phyloP scores from a whole-genome alignment of 2,113 vertebrate genomes.

The Chaetorhynchus papuensis region DNA sequence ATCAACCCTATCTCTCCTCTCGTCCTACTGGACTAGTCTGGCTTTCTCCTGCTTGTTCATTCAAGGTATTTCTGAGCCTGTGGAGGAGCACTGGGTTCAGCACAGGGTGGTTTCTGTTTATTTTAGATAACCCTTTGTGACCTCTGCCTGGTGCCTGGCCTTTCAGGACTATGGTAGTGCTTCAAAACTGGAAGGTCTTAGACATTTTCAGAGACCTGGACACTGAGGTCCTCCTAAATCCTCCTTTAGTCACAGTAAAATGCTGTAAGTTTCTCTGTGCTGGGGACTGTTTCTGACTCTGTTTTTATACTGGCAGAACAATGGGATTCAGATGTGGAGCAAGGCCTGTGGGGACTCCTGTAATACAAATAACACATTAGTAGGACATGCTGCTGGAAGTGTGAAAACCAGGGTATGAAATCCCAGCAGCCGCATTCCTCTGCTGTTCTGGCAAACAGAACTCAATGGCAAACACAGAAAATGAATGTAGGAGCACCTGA shows the following conservation, averaged over 20 bases:
- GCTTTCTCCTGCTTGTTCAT: background rate
- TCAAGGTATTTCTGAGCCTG: background rate
- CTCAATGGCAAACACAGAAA: background rate
- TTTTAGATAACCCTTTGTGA: background rate
- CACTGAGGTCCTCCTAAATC: background rate
- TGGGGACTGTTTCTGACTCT: background rate
- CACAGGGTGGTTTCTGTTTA: background rate
- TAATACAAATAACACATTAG: constrained; percentile 7
- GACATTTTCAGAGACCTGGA: background rate
- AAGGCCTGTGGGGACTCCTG: background rate
- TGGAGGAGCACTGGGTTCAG: background rate
- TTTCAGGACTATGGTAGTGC: background rate
- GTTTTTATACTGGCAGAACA: background rate
- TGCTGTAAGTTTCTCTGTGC: background rate
- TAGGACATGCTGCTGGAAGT: background rate
- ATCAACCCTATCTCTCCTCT: background rate
- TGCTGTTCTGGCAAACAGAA: background rate
- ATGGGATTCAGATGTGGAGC: constrained; percentile 2
- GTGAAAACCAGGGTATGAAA: constrained; percentile 15
- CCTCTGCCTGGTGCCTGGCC: background rate
- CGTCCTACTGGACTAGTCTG: background rate
- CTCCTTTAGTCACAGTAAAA: background rate
- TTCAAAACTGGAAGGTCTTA: background rate
- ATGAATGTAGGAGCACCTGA: constrained; percentile 3
- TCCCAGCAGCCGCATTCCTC: background rate